Percentiles rank a stretch among this genome's conserved stretches.
These are phyloP conservation scores for Pocillopora damicornis DNA, from an alignment of 64 coral and sea anemone species.

Conservation along the genomic window DNA sequence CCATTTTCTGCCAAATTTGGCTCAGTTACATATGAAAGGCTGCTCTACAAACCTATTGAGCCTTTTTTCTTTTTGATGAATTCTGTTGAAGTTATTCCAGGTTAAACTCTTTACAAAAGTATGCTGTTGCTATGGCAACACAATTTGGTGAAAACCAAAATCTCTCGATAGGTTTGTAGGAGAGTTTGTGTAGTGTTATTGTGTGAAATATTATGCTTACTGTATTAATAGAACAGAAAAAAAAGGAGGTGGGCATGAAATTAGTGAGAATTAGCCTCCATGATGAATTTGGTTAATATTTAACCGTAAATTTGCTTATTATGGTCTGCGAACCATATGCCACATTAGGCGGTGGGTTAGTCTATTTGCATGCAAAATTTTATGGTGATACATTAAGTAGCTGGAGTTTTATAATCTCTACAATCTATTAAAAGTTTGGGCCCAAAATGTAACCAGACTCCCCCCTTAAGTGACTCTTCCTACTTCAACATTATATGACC, in stretches of 20 bases:
- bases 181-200: not conserved
- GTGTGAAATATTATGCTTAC: not conserved
- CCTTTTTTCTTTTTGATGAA: conserved; percentile 15
- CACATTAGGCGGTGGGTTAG: not conserved
- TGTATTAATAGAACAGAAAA: not conserved
- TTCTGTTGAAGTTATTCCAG: not conserved
- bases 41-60: too few relatives aligned
- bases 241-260: not conserved
- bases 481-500: too few relatives aligned
- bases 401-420: not conserved
- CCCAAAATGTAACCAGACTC: conserved; percentile 20
- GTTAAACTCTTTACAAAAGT: not conserved
- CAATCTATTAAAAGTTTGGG: not conserved
- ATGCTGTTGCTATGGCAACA: not conserved
- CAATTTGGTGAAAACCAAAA: not conserved
- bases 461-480: too few relatives aligned
- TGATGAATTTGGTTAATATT: conserved; percentile 9
- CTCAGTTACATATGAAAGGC: too few relatives aligned
- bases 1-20: too few relatives aligned
- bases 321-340: conserved; percentile 6
- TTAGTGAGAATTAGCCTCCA: not conserved
- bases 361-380: conserved; percentile 8
- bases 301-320: conserved; percentile 14
- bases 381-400: not conserved
- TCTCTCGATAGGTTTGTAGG: too few relatives aligned